Evolutionary conservation across 2,797 vertebrate genomes (phyloP).

Genomic region (Sebastolobus alascanus): DNA sequence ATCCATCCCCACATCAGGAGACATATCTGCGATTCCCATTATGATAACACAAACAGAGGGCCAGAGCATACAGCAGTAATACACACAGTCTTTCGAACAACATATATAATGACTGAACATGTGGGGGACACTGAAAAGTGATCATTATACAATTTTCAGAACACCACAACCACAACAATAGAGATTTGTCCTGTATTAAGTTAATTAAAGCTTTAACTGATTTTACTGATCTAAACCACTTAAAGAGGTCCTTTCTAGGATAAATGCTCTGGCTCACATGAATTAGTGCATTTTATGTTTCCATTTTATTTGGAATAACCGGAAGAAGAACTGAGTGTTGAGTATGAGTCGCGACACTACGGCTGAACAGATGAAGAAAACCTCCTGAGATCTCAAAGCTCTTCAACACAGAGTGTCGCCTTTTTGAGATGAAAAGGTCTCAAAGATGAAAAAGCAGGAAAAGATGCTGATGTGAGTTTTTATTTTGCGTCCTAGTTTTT

Average conservation of each 20-base stretch:
- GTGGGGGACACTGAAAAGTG: background rate
- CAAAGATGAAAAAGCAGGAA: background rate
- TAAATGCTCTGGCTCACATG: background rate
- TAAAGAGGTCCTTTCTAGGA: background rate
- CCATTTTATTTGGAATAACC: background rate
- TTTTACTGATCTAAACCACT: background rate
- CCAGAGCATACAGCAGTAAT: slow-evolving; percentile 2
- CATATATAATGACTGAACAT: background rate
- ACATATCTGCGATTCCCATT: slow-evolving; percentile 79
- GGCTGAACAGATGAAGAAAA: background rate
- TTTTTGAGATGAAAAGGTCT: background rate
- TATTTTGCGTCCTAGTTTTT: background rate
- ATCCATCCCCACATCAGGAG: slow-evolving; percentile 75
- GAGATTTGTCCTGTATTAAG: background rate
- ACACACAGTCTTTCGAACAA: slow-evolving; percentile 17
- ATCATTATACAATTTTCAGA: background rate
- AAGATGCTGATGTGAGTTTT: background rate
- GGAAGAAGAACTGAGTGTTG: too few relatives aligned
- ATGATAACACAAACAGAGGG: slow-evolving; percentile 67
- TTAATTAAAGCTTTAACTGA: background rate
- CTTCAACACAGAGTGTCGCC: background rate
- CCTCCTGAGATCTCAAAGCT: background rate
- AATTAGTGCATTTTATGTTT: background rate
- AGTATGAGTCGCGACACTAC: background rate
- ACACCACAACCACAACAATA: background rate